Conservation (phyloP, 2,797 vertebrate species). For the Intellagama lesueurii region DNA sequence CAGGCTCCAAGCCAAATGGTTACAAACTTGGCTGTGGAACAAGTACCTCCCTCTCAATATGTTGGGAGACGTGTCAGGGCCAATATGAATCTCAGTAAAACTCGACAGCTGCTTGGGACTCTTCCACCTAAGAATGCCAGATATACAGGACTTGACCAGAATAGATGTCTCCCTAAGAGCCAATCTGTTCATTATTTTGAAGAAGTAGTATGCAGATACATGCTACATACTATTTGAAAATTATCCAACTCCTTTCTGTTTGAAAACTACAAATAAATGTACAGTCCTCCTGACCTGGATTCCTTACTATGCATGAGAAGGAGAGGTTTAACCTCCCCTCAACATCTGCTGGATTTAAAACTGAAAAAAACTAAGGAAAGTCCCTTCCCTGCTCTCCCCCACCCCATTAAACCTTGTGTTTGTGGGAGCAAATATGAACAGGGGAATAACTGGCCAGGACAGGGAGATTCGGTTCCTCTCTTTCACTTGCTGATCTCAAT, state of each 20-base stretch:
- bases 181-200: background rate
- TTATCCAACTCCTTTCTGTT: background rate
- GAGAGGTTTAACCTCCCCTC: background rate
- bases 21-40: constrained; percentile 2
- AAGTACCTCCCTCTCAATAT: background rate
- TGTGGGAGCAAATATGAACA: too few relatives aligned
- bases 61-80: background rate
- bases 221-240: too few relatives aligned
- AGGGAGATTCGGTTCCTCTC: background rate
- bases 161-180: background rate
- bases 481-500: background rate
- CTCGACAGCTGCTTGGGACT: background rate
- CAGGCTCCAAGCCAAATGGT: constrained; percentile 2
- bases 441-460: too few relatives aligned
- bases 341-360: background rate
- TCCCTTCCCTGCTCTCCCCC: background rate
- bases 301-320: background rate
- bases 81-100: background rate
- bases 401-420: too few relatives aligned
- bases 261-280: background rate
- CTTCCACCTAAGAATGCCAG: background rate
- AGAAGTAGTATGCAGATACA: background rate
- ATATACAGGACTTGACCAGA: background rate
- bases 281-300: background rate
- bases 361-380: background rate